These are phyloP conservation scores for Taphrorychus bicolor DNA, from an alignment of 2,888 invertebrate genomes.

Conservation along the genomic window DNA sequence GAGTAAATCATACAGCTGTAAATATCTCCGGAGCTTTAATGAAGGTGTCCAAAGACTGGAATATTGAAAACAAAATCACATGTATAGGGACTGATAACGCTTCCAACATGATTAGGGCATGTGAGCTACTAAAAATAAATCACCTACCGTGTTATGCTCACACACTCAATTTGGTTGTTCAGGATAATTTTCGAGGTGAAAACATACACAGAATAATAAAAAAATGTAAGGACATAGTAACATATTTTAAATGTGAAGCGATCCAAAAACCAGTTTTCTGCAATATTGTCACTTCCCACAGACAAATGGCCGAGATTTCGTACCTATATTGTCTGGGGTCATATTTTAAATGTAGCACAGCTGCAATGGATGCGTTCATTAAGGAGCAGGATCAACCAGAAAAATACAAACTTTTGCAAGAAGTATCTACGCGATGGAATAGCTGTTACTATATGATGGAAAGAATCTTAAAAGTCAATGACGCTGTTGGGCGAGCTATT, in stretches of 20 bases:
- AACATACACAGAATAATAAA: not conserved
- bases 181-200: constrained; percentile 41
- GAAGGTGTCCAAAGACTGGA: constrained; percentile 16
- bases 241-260: constrained; percentile 5
- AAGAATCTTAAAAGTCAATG: constrained; percentile 12
- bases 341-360: too few species aligned
- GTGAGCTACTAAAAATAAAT: constrained; percentile 41
- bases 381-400: constrained; percentile 9
- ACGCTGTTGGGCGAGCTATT: too few species aligned
- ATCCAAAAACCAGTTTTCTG: too few species aligned
- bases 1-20: constrained; percentile 33
- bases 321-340: too few species aligned
- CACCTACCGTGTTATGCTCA: constrained; percentile 49
- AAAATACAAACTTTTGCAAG: constrained; percentile 9
- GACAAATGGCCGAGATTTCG: too few species aligned
- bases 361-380: constrained; percentile 19
- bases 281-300: too few species aligned
- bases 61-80: constrained; percentile 41
- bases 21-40: constrained; percentile 17
- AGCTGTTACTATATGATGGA: constrained; percentile 24
- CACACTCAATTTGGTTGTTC: constrained; percentile 47
- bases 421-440: constrained; percentile 20
- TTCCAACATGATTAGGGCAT: constrained; percentile 31
- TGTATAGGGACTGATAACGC: constrained; percentile 46
- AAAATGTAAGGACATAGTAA: constrained; percentile 14